A percentile compares a stretch with the other conserved stretches of the same genome.
phyloP scores from a whole-genome alignment of 53 echinoderm and acorn worm genomes.

The Patiria pectinifera region DNA sequence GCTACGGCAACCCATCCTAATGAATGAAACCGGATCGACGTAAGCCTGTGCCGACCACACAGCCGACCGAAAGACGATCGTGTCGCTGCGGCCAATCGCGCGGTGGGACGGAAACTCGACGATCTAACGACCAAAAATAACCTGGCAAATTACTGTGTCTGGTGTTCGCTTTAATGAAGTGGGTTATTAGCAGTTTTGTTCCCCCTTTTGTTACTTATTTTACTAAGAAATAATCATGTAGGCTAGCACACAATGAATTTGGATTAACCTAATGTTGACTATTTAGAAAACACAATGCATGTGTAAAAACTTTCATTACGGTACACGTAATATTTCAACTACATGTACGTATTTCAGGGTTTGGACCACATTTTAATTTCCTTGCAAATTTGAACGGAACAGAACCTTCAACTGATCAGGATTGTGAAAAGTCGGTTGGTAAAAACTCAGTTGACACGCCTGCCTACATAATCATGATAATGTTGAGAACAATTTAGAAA shows the following conservation, averaged over 20 bases:
- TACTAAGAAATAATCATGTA: neutral
- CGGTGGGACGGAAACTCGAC: neutral
- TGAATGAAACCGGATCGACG: constrained; percentile 33
- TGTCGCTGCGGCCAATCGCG: neutral
- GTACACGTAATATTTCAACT: neutral
- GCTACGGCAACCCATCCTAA: constrained; percentile 27
- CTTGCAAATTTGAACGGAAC: too few species aligned
- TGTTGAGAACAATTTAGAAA: too few species aligned
- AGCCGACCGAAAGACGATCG: neutral
- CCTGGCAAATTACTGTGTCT: neutral
- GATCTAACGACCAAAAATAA: neutral
- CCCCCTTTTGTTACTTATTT: neutral
- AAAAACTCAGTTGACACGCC: too few species aligned
- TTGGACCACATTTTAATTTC: too few species aligned
- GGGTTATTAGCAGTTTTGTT: too few species aligned
- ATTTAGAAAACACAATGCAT: neutral
- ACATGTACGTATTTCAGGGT: too few species aligned
- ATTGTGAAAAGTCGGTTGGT: too few species aligned
- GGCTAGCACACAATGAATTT: neutral
- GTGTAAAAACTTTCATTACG: neutral
- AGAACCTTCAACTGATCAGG: too few species aligned
- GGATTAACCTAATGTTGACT: neutral
- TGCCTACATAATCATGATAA: too few species aligned
- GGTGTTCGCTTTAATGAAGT: neutral
- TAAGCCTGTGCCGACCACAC: neutral